These are phyloP conservation scores for Ditylenchus weischeri DNA, from an alignment of 2,888 invertebrate species.

Conservation along the genomic window DNA sequence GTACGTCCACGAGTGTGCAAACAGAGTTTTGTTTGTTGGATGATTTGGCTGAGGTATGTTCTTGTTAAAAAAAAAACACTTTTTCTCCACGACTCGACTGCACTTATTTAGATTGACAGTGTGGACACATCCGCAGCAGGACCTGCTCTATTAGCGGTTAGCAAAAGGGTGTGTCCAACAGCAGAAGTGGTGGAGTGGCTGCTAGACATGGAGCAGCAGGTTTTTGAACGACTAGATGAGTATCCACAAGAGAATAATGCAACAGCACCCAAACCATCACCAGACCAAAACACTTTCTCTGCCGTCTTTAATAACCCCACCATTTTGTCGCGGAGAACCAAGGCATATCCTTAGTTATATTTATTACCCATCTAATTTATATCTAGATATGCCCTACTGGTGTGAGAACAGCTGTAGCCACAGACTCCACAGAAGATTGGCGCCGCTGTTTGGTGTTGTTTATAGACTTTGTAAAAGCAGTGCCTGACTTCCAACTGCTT, in stretches of 20 bases:
- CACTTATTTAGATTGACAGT: too few species aligned
- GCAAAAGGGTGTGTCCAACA: too few species aligned
- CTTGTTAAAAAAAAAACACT: too few species aligned
- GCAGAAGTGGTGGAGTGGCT: constrained; percentile 14
- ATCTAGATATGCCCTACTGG: too few species aligned
- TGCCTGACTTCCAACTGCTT: constrained; percentile 46
- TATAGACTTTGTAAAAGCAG: constrained; percentile 46
- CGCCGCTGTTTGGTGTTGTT: constrained; percentile 46
- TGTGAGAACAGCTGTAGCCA: too few species aligned
- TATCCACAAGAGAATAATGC: background rate
- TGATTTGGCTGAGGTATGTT: too few species aligned
- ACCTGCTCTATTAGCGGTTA: too few species aligned
- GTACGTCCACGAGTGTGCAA: too few species aligned
- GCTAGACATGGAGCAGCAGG: constrained; percentile 10
- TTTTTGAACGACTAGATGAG: constrained; percentile 15
- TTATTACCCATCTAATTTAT: too few species aligned
- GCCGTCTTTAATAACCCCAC: constrained; percentile 15
- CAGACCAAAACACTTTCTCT: background rate
- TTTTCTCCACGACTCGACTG: too few species aligned
- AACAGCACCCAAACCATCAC: background rate
- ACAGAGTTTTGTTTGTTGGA: too few species aligned
- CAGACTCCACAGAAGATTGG: constrained; percentile 34
- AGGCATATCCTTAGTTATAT: background rate
- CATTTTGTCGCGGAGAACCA: constrained; percentile 14
- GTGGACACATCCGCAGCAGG: too few species aligned